Base-by-base conservation (phyloP, 2,797 vertebrate species). In the Centroberyx gerrardi region DNA sequence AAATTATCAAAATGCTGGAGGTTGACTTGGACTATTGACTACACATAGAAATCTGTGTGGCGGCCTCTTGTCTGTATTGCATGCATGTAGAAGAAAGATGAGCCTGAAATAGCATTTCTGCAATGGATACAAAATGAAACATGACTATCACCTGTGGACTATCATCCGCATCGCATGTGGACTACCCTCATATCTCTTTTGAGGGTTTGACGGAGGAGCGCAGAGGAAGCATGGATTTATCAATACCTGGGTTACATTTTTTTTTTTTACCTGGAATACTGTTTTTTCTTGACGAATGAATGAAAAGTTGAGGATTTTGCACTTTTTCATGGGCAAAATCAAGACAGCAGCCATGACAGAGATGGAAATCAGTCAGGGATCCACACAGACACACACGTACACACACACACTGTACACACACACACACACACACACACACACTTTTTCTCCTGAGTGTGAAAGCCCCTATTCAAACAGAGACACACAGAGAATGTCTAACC, bases 381-480 rank as follows among this genome's bases (percentile, higher is more conserved):
- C 58, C 49, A 65, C 74, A 63, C 49, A 67, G 31, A 58, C 33
- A 66, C 49, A 55, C 42, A 61, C 60, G 46, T 83, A 76, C 84
- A 74, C 76, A 76, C 67, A 66, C 55, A 66, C 75, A 73, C 59
- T 68, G 82, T 53, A 65, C 63, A 29, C 77, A 76, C 62, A 68
- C 70, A 80, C 69, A 80, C 74, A 72, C 60, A 66, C 52, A 76
- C 49, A 74, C 66, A 82, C 55, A 69, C 73, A 76, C 65, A 86
- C 68, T 74, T 65, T 78, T 46, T 70, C 53, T 36, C 58, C 60
- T 51, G 44, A 52, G 72, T 29, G 61, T 85, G 83, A 90, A 78
- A 78, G 69, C 33, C 33, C 27, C 66, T 86, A 5, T 82, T 86
- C 72, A 89, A 89, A 90, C 76, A 86, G 12, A 78, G 48, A 78